phyloP scores from a whole-genome alignment of 2,888 invertebrate species.

The Brachycybe producta region DNA sequence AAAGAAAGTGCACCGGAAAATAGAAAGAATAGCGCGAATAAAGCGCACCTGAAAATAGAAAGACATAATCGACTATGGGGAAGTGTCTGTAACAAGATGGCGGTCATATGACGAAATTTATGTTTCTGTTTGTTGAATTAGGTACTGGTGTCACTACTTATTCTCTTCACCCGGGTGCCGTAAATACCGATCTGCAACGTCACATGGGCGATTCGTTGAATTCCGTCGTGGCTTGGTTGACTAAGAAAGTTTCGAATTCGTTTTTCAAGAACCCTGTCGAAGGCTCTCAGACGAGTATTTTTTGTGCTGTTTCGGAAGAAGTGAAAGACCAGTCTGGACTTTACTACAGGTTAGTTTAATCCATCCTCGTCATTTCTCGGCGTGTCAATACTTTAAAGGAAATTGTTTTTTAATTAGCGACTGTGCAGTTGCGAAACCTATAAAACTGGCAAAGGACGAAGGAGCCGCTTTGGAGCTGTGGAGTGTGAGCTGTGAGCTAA shows the following conservation, averaged over 20 bases:
- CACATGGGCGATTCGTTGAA: constrained; percentile 26
- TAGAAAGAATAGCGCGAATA: too few species aligned
- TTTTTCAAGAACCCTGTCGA: constrained; percentile 32
- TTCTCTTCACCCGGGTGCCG: constrained; percentile 37
- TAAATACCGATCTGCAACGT: constrained; percentile 32
- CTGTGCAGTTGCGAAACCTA: constrained; percentile 40
- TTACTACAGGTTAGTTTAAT: constrained; percentile 16
- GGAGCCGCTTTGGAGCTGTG: constrained; percentile 53
- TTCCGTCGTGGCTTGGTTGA: constrained; percentile 29
- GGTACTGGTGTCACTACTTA: constrained; percentile 34
- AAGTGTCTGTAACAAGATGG: too few species aligned
- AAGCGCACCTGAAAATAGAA: too few species aligned
- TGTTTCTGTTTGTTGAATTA: too few species aligned
- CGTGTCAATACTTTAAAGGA: too few species aligned
- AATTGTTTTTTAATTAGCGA: too few species aligned
- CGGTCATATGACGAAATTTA: too few species aligned
- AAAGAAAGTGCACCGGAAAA: too few species aligned
- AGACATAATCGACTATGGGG: too few species aligned
- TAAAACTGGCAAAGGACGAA: constrained; percentile 43
- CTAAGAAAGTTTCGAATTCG: constrained; percentile 20
- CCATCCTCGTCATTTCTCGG: too few species aligned
- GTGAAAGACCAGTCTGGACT: constrained; percentile 14
- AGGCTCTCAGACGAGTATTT: constrained; percentile 57
- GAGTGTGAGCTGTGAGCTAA: constrained; percentile 49
- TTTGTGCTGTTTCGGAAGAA: constrained; percentile 41